These are phyloP conservation scores for Mesoligia furuncula DNA, from an alignment of 2,888 invertebrate species.

Conservation along the genomic window DNA sequence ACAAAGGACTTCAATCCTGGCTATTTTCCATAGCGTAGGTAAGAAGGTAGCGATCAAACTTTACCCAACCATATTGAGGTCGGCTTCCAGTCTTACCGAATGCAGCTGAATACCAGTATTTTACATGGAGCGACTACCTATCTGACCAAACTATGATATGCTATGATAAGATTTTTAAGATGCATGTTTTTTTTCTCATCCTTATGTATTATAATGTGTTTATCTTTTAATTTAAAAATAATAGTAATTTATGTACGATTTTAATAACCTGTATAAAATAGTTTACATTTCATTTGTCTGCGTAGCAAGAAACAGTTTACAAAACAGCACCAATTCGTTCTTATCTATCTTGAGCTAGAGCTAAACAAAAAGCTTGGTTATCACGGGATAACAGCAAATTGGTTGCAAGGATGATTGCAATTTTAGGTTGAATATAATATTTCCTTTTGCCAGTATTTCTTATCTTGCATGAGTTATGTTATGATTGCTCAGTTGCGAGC, in stretches of 20 bases:
- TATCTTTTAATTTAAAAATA: too few relatives aligned
- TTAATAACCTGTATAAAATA: background rate
- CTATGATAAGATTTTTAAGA: too few relatives aligned
- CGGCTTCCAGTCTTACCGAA: background rate
- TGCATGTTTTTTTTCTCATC: too few relatives aligned
- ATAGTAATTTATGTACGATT: too few relatives aligned
- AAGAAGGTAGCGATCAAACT: background rate
- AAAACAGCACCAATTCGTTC: background rate
- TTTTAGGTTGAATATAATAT: background rate
- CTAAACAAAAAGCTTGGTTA: background rate
- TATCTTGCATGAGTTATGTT: background rate
- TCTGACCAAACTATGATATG: background rate
- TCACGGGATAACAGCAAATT: background rate
- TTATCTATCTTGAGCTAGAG: background rate
- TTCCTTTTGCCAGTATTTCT: background rate
- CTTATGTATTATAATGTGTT: too few relatives aligned
- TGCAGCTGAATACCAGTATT: background rate
- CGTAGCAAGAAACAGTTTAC: background rate
- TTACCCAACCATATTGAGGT: background rate
- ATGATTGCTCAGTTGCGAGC: background rate
- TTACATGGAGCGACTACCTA: background rate
- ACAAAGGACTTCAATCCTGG: background rate
- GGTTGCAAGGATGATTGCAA: background rate
- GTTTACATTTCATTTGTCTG: background rate
- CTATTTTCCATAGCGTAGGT: background rate